Base-by-base conservation (phyloP, 2,113 vertebrate genomes). In the Andinoacara biseriatus region DNA sequence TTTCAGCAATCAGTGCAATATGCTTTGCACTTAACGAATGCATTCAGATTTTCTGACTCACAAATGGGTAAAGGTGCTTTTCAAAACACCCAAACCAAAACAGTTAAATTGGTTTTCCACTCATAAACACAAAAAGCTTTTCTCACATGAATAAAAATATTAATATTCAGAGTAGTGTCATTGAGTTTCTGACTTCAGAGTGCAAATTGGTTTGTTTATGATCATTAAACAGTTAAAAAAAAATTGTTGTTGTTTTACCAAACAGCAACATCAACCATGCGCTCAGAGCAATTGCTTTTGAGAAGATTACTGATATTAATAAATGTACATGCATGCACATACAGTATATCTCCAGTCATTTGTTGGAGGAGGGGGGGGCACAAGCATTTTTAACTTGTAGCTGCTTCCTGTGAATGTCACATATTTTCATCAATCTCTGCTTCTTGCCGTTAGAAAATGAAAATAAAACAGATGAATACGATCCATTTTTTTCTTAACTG, bases 61-160 rank as follows among this genome's bases (percentile, higher is more conserved):
- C 33, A 75, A 72, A 72, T 72, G 67, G 26, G 18, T 38, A 46
- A 52, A 54, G 40, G 57, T 77, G 56, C 69, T 76, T 67, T 61
- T 29, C 57, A 58, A 78, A 77, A 17, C 31, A 14, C 46, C n/a
- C 35, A 60, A 43, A 61, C 58, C 40, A 74, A 56, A 59, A 56
- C 11, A 60, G 7, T 49, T 40, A 56, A 67, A 54, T 5, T 62
- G 24, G 17, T 33, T 74, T 78, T 84, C 24, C 20, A 56, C 38
- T 33, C 5, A 11, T 35, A 26, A 77, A 43, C 20, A 58, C 29
- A 74, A 84, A 74, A 13, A 31, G 46, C 15, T 65, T 17, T 78
- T 75, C 58, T 13, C 40, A 59, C 52, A 46, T 82, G 40, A 82
- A 85, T 57, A 75, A 60, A 75, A 76, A 14, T 20, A 52, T 61